Evolutionary conservation across 2,113 vertebrate species (phyloP).

Genomic region (Zosterops hypoxanthus): DNA sequence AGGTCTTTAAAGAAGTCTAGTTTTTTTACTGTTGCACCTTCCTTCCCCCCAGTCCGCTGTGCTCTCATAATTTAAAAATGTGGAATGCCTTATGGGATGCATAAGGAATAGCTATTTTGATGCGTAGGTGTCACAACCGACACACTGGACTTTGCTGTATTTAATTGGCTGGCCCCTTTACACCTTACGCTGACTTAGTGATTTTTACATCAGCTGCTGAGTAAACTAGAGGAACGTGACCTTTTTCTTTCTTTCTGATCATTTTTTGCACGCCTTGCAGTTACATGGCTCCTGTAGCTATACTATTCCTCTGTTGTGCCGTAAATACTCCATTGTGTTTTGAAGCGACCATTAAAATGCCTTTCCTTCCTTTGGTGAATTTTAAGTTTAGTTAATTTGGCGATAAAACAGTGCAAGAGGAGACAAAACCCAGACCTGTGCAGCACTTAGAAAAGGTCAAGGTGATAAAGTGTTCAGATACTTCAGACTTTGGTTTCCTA

Average conservation of each 20-base stretch:
- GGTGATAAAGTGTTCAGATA: slow-evolving; percentile 44
- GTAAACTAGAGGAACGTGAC: slow-evolving; percentile 44
- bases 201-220: slow-evolving; percentile 41
- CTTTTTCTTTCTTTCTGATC: slow-evolving; percentile 29
- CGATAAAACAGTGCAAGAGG: slow-evolving; percentile 12
- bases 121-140: not conserved
- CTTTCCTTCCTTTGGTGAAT: not conserved
- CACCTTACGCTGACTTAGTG: slow-evolving; percentile 10
- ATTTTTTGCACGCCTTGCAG: not conserved
- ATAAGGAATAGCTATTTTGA: slow-evolving; percentile 14
- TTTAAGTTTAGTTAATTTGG: slow-evolving; percentile 46
- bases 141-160: not conserved
- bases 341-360: not conserved
- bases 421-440: slow-evolving; percentile 24
- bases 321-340: slow-evolving; percentile 25
- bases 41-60: not conserved
- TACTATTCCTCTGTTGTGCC: not conserved
- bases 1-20: not conserved
- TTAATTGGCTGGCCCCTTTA: not conserved
- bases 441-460: slow-evolving; percentile 58
- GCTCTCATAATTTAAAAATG: slow-evolving; percentile 11
- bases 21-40: not conserved
- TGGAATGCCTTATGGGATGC: not conserved
- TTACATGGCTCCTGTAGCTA: not conserved
- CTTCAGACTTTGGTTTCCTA: slow-evolving; percentile 64